Conservation (phyloP, 2,797 vertebrate species). For the Schizothorax lantsangensis region DNA sequence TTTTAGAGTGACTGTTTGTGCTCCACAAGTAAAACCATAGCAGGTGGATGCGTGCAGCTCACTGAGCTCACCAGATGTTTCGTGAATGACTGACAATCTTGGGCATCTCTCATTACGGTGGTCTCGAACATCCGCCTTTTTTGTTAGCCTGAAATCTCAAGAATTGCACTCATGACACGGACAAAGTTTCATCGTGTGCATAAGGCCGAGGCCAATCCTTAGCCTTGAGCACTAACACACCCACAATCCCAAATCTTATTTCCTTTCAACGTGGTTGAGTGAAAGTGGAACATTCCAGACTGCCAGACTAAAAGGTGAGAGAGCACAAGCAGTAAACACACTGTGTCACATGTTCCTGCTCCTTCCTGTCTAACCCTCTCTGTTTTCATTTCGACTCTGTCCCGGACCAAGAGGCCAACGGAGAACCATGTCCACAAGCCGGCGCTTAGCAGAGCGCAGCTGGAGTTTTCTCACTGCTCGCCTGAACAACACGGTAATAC, state of each 20-base stretch:
- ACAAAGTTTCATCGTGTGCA: slow-evolving; percentile 39
- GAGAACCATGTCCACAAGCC: slow-evolving; percentile 13
- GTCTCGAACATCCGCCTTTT: slow-evolving; percentile 20
- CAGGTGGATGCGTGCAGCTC: slow-evolving; percentile 18
- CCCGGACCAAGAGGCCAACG: neutral
- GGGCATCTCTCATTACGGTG: slow-evolving; percentile 15
- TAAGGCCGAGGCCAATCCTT: slow-evolving; percentile 35
- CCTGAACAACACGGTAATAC: neutral
- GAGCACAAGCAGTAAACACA: slow-evolving; percentile 53
- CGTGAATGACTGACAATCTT: slow-evolving; percentile 18
- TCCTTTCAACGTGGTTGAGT: slow-evolving; percentile 38
- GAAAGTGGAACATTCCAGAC: slow-evolving; percentile 53
- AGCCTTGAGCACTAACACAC: slow-evolving; percentile 49
- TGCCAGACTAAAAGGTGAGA: slow-evolving; percentile 56
- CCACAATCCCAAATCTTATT: slow-evolving; percentile 44
- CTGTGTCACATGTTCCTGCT: slow-evolving; percentile 38
- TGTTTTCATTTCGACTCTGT: slow-evolving; percentile 28
- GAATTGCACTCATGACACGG: slow-evolving; percentile 32
- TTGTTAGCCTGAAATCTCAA: slow-evolving; percentile 25
- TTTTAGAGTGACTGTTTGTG: neutral
- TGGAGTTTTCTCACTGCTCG: neutral
- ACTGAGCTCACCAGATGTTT: slow-evolving; percentile 30
- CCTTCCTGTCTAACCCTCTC: slow-evolving; percentile 30
- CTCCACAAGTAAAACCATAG: neutral
- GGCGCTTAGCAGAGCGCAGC: neutral